Evolutionary conservation across 2,113 vertebrate species (phyloP).

Genomic region (Tragelaphus scriptus): DNA sequence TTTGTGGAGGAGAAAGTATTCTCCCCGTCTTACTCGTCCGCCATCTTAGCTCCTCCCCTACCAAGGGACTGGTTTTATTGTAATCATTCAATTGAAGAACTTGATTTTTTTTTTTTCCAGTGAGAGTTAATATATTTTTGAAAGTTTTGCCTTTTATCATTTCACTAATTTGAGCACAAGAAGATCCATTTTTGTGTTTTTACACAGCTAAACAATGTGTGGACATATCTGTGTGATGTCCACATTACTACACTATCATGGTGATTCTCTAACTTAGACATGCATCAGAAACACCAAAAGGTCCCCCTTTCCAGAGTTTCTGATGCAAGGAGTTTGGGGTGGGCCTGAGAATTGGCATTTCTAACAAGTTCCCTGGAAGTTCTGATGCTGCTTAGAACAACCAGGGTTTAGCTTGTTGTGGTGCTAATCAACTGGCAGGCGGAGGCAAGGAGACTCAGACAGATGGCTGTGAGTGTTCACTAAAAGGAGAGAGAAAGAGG

Average conservation of each 20-base stretch:
- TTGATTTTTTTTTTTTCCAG: background rate
- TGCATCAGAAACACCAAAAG: background rate
- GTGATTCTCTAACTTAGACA: background rate
- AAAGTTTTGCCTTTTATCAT: background rate
- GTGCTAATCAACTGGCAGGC: accelerated
- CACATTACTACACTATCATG: accelerated
- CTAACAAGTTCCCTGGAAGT: background rate
- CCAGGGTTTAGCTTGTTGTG: no score
- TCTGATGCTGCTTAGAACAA: background rate
- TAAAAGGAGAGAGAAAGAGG: accelerated
- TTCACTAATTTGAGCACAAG: background rate
- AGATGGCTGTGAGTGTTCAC: background rate
- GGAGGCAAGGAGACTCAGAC: background rate
- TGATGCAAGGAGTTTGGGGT: background rate
- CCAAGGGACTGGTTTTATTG: background rate
- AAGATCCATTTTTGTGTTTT: background rate
- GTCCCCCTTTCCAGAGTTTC: background rate
- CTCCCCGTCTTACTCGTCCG: no score
- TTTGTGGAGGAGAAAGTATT: no score
- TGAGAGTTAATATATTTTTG: background rate
- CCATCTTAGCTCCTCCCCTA: no score
- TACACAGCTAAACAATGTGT: background rate
- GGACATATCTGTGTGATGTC: no score
- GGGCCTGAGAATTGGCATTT: background rate
- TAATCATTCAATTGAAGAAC: background rate